A percentile compares a stretch with the other conserved stretches of the same genome.
Conservation (phyloP, 1,140 invertebrate species). For the Medauroidea extradentata region DNA sequence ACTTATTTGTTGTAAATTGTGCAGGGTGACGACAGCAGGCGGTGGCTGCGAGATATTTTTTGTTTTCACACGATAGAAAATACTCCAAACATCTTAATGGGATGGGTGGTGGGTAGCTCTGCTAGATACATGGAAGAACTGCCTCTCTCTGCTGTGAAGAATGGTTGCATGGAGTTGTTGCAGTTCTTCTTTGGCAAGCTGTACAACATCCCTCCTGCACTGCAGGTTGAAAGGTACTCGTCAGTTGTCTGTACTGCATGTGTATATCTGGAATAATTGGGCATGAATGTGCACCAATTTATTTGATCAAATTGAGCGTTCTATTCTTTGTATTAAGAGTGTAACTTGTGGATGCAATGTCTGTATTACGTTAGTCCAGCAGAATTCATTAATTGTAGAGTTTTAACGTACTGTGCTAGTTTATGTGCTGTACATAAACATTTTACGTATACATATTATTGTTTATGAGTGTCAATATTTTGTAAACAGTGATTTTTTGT, state of each 20-base stretch:
- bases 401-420: too few species aligned
- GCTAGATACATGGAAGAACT: slow-evolving; percentile 50
- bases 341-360: too few species aligned
- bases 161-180: slow-evolving; percentile 36
- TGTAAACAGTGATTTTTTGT: too few species aligned
- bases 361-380: too few species aligned
- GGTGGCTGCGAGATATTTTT: slow-evolving; percentile 60
- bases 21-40: background rate
- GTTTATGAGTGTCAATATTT: too few species aligned
- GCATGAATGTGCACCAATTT: background rate
- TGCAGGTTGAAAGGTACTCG: slow-evolving; percentile 35
- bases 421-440: too few species aligned
- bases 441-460: too few species aligned
- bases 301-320: background rate
- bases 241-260: too few species aligned
- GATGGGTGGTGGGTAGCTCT: slow-evolving; percentile 53
- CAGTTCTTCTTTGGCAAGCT: slow-evolving; percentile 29
- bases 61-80: slow-evolving; percentile 60
- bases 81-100: slow-evolving; percentile 62
- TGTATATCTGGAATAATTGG: too few species aligned
- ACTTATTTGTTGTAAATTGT: too few species aligned
- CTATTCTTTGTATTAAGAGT: background rate
- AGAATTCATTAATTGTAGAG: too few species aligned
- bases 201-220: slow-evolving; percentile 27
- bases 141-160: slow-evolving; percentile 44